phyloP scores from a whole-genome alignment of 2,888 invertebrate genomes.

The Acanthosepion pharaonis region DNA sequence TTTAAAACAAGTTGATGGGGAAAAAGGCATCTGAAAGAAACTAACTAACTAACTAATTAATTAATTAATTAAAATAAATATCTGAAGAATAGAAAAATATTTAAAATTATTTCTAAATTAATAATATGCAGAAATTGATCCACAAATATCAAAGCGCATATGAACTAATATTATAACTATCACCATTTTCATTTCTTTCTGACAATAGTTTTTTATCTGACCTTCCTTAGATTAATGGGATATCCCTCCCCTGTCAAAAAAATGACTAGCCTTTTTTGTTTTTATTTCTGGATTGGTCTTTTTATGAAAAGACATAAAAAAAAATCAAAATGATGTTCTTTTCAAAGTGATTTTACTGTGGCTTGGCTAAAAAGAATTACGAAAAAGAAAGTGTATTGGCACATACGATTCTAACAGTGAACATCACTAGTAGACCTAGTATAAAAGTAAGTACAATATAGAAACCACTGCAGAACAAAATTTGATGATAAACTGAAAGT shows the following conservation, averaged over 20 bases:
- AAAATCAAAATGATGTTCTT: neutral
- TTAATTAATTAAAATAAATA: neutral
- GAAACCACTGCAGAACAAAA: no score
- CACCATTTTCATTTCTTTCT: neutral
- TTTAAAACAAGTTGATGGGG: neutral
- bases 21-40: neutral
- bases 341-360: neutral
- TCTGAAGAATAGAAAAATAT: neutral
- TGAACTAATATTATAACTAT: neutral
- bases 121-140: neutral
- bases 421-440: neutral
- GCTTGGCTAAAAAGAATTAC: neutral
- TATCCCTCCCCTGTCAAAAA: neutral
- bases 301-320: neutral
- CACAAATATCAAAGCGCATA: neutral
- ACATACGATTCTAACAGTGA: neutral
- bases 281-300: neutral
- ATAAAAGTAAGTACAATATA: neutral
- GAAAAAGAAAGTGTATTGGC: neutral
- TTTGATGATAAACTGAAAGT: no score
- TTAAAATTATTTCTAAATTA: neutral
- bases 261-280: neutral
- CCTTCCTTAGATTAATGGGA: neutral
- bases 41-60: neutral
- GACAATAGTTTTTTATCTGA: neutral